Base-by-base conservation (phyloP, 2,113 vertebrate genomes). In the Thermophis baileyi region DNA sequence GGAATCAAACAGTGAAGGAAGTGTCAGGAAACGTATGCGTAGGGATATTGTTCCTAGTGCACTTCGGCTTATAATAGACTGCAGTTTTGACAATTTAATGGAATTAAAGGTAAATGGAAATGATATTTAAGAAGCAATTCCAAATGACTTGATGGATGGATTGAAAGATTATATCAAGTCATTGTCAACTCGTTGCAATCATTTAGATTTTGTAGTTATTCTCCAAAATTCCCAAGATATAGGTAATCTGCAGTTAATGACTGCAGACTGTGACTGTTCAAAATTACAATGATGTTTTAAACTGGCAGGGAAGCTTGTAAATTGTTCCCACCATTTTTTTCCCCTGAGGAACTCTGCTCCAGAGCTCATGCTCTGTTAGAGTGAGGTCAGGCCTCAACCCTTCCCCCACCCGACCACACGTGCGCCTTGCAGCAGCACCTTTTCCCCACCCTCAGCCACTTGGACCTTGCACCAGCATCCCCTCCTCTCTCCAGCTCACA, bases 41-140 rank as follows among this genome's bases (percentile, higher is more conserved):
- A 97, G 95, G 90, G 98, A 98, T 14, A 97, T 94, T 87, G 96
- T 96, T 90, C 98, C 98, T 27, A 98, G 98, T 93, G 96, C 97
- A 0, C 97, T 99, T 88, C 98, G 98, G 50, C 98, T 99, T 90
- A 89, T 99, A 81, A 97, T 99, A 95, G 99, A 99, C 97, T 99
- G 99, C 97, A 98, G 99, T 97, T 99, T 99, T 85, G 99, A 99
- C 94, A 92, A 95, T 94, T 97, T 99, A 91, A 99, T 99, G 99
- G 96, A 97, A 30, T 93, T 98, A 91, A 99, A 99, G 98, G 99
- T 98, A 97, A 96, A 93, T 94, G 69, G 87, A 90, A 93, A 25
- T 40, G 74, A 54, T 20, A 3, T 27, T 3, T 89, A 10, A 6
- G 14, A 40, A 40, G 1, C 2, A 88, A 8, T 63, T 50, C 53